phyloP scores from a whole-genome alignment of 1,140 invertebrate genomes.

The Drosophila neocordata region DNA sequence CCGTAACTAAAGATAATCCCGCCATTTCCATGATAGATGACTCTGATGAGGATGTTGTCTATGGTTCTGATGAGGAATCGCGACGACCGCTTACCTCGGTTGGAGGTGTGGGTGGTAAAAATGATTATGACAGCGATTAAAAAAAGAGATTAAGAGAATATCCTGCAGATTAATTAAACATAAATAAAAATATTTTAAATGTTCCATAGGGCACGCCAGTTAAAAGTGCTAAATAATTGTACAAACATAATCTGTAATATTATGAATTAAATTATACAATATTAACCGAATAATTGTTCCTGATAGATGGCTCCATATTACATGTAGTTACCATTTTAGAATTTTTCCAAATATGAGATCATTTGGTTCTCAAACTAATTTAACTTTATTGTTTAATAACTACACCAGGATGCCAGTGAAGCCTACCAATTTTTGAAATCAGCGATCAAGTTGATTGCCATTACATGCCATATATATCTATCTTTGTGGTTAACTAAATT shows the following conservation, averaged over 20 bases:
- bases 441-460: neutral
- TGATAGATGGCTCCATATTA: no score
- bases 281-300: neutral
- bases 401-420: no score
- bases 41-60: constrained; percentile 98
- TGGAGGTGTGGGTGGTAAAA: constrained; percentile 83
- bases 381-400: no score
- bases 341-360: no score
- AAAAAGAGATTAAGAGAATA: neutral
- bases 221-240: constrained; percentile 27
- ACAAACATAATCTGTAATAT: constrained; percentile 22
- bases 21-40: constrained; percentile 99
- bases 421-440: neutral
- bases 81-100: constrained; percentile 86
- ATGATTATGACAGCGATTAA: constrained; percentile 88
- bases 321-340: no score
- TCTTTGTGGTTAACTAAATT: neutral
- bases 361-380: no score
- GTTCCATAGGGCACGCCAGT: constrained; percentile 49
- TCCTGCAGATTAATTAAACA: constrained; percentile 10
- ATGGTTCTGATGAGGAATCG: constrained; percentile 95
- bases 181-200: constrained; percentile 38
- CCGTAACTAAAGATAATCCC: constrained; percentile 98
- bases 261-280: constrained; percentile 8
- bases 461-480: neutral